Percentiles rank a stretch among this genome's conserved stretches.
Evolutionary conservation across 2,797 vertebrate genomes (phyloP).

Genomic region (Australoheros facetus): DNA sequence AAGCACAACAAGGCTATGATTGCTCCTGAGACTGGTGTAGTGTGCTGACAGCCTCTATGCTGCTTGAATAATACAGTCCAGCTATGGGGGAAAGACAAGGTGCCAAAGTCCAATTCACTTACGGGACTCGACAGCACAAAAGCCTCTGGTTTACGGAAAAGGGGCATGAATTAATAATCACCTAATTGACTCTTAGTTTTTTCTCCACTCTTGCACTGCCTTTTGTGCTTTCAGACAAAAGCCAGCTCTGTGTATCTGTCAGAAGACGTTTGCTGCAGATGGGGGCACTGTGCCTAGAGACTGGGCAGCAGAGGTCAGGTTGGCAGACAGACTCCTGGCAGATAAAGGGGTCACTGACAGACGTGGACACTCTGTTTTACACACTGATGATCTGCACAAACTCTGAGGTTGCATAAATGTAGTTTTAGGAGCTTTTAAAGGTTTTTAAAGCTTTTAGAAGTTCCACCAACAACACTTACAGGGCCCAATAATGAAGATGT

Average conservation of each 20-base stretch:
- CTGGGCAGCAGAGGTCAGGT: constrained; percentile 56
- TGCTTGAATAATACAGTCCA: constrained; percentile 77
- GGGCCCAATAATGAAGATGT: neutral
- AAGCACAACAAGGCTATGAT: constrained; percentile 68
- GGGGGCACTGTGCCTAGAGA: constrained; percentile 58
- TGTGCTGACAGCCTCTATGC: constrained; percentile 69
- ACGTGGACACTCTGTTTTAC: neutral
- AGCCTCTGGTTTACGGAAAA: constrained; percentile 96
- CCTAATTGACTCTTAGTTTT: constrained; percentile 89
- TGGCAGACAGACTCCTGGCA: constrained; percentile 32
- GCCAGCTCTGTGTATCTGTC: constrained; percentile 86
- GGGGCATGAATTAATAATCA: constrained; percentile 99
- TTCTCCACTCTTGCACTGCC: constrained; percentile 54
- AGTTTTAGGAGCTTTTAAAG: neutral
- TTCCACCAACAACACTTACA: neutral
- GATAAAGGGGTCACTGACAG: constrained; percentile 44
- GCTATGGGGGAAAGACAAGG: constrained; percentile 79
- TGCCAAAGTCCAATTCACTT: constrained; percentile 92
- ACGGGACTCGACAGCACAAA: constrained; percentile 91
- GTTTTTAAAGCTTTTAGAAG: neutral
- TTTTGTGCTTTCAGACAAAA: constrained; percentile 86
- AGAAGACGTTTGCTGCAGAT: constrained; percentile 76
- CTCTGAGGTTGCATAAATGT: neutral
- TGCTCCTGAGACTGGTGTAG: constrained; percentile 65
- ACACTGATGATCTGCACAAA: constrained; percentile 15